Percentiles rank a stretch among this genome's conserved stretches.
phyloP scores from a whole-genome alignment of 2,797 vertebrate species.

The Erethizon dorsatum region DNA sequence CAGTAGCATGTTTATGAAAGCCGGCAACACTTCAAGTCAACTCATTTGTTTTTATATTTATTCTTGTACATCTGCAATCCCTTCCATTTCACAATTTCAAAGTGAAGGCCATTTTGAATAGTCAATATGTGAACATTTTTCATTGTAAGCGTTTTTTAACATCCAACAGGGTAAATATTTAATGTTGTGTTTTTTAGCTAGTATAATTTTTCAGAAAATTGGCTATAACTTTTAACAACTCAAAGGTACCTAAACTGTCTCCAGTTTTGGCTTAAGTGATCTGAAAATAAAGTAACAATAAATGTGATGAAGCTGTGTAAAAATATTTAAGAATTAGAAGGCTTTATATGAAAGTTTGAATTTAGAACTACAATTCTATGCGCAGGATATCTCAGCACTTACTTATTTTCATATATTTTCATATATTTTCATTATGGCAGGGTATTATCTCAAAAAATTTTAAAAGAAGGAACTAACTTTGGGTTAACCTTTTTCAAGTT shows the following conservation, averaged over 20 bases:
- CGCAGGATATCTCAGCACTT: conserved; percentile 55
- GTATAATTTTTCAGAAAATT: conserved; percentile 94
- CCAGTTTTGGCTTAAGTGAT: conserved; percentile 91
- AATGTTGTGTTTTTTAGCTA: conserved; percentile 93
- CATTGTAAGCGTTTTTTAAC: conserved; percentile 93
- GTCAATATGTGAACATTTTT: conserved; percentile 93
- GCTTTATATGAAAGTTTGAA: conserved; percentile 88
- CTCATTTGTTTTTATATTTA: conserved; percentile 95
- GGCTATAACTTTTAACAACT: conserved; percentile 93
- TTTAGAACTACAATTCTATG: conserved; percentile 83
- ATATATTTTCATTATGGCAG: conserved; percentile 69
- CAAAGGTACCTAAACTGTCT: conserved; percentile 93
- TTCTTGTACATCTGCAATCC: conserved; percentile 93
- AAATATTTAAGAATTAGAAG: conserved; percentile 87
- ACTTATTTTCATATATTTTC: conserved; percentile 82
- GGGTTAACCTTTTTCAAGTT: conserved; percentile 84
- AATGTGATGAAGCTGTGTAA: conserved; percentile 90
- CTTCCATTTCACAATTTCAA: conserved; percentile 93
- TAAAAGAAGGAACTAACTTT: conserved; percentile 79
- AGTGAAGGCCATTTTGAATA: conserved; percentile 94
- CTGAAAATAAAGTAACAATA: conserved; percentile 92
- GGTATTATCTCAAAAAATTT: conserved; percentile 73
- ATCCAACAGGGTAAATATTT: conserved; percentile 94
- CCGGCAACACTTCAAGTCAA: conserved; percentile 94
- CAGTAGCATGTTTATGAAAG: conserved; percentile 95